phyloP scores from a whole-genome alignment of 2,113 vertebrate genomes.

The Puma concolor region DNA sequence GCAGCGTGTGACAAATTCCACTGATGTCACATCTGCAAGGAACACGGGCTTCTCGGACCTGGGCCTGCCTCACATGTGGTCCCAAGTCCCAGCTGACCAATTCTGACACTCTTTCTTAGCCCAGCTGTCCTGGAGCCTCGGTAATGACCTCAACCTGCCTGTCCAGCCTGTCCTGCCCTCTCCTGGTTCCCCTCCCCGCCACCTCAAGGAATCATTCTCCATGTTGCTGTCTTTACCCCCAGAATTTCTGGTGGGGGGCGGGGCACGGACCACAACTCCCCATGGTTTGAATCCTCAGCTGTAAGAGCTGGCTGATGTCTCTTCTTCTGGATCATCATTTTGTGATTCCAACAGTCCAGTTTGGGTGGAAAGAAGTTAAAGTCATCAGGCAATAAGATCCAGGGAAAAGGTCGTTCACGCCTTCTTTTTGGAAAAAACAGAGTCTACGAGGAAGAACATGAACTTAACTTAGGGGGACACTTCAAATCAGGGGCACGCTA shows the following conservation, averaged over 20 bases:
- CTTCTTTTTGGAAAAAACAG: neutral
- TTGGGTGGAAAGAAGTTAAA: neutral
- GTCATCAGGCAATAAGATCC: neutral
- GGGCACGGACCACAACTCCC: fast-evolving
- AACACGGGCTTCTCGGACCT: fast-evolving
- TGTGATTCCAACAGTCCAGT: neutral
- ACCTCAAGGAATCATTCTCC: fast-evolving
- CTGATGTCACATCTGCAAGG: fast-evolving
- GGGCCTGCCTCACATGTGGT: fast-evolving
- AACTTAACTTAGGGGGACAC: neutral
- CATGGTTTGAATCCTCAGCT: fast-evolving
- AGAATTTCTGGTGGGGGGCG: too few relatives aligned
- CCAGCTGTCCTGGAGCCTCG: too few relatives aligned
- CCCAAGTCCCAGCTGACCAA: neutral
- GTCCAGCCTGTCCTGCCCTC: neutral
- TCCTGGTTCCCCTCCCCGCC: neutral
- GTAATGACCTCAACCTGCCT: fast-evolving
- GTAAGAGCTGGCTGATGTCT: fast-evolving
- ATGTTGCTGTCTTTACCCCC: fast-evolving
- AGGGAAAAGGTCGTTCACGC: fast-evolving
- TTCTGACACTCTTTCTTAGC: neutral
- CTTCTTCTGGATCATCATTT: neutral
- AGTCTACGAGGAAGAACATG: neutral
- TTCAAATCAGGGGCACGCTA: neutral
- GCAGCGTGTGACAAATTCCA: fast-evolving